phyloP scores from a whole-genome alignment of 2,113 vertebrate species.

The Oryctolagus cuniculus region DNA sequence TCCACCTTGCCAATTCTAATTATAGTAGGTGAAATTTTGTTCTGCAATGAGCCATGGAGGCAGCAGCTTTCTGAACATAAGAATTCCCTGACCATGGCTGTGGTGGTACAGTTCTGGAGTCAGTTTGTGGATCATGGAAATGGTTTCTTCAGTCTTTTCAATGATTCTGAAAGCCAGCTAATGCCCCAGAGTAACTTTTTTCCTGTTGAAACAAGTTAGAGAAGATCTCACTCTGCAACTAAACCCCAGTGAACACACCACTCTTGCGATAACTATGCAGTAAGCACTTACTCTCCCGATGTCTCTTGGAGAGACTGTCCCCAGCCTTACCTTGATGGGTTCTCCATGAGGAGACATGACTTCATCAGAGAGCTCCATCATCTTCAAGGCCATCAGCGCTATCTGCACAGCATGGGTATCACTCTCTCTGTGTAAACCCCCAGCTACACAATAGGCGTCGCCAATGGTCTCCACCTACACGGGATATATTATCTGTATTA shows the following conservation, averaged over 20 bases:
- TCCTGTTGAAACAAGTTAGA: background rate
- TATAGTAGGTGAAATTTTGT: background rate
- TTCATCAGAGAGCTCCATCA: conserved; percentile 98
- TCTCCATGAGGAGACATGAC: conserved; percentile 97
- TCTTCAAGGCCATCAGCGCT: conserved; percentile 97
- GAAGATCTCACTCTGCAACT: background rate
- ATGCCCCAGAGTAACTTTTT: background rate
- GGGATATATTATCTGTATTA: conserved; percentile 62
- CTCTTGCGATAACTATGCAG: background rate
- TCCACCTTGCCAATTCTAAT: background rate
- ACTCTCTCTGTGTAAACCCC: conserved; percentile 96
- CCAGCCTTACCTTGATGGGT: conserved; percentile 93
- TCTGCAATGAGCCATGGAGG: background rate
- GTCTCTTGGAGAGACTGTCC: background rate
- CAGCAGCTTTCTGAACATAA: background rate
- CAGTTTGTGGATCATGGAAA: background rate
- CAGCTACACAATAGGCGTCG: conserved; percentile 98
- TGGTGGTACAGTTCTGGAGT: rapidly evolving
- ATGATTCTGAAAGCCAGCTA: background rate
- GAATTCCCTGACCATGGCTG: background rate
- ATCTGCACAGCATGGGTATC: conserved; percentile 96
- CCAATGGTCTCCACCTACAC: conserved; percentile 98
- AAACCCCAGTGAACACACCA: background rate
- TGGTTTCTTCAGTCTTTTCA: background rate
- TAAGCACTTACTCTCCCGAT: background rate